Conservation (phyloP, 2,797 vertebrate genomes). For the Valencia hispanica region DNA sequence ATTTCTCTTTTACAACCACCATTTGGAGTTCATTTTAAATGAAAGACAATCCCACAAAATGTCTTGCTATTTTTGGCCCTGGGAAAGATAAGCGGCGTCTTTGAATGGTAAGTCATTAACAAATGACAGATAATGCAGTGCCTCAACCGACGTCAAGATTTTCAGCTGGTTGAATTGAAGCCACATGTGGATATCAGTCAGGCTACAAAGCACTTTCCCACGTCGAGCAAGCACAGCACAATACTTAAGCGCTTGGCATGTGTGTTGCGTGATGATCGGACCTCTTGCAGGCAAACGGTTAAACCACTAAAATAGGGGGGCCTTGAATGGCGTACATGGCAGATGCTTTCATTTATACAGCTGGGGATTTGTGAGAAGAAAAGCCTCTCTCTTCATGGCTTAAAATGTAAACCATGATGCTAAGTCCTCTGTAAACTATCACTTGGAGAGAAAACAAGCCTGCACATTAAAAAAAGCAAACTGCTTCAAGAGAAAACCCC, state of each 20-base stretch:
- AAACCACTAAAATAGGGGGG: constrained; percentile 25
- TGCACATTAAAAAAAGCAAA: constrained; percentile 59
- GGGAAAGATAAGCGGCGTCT: constrained; percentile 72
- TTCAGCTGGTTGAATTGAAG: constrained; percentile 76
- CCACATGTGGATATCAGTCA: constrained; percentile 78
- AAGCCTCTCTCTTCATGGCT: constrained; percentile 61
- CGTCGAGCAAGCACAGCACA: constrained; percentile 49
- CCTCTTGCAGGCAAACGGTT: constrained; percentile 56
- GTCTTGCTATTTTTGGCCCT: constrained; percentile 69
- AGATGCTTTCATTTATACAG: constrained; percentile 74
- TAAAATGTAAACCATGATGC: constrained; percentile 64
- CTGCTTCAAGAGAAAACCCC: constrained; percentile 74
- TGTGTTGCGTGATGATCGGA: constrained; percentile 59
- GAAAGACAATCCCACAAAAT: constrained; percentile 73
- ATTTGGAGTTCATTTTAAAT: constrained; percentile 72
- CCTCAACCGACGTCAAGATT: constrained; percentile 65
- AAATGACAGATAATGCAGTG: constrained; percentile 76
- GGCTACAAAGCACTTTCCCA: constrained; percentile 81
- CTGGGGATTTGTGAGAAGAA: constrained; percentile 64
- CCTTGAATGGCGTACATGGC: constrained; percentile 39
- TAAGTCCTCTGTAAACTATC: constrained; percentile 68
- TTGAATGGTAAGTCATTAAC: constrained; percentile 73
- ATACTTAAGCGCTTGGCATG: constrained; percentile 56
- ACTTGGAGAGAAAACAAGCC: constrained; percentile 59
- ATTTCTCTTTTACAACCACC: constrained; percentile 60